Conservation (phyloP, 1,140 invertebrate genomes). For the Parapsyche elsis region DNA sequence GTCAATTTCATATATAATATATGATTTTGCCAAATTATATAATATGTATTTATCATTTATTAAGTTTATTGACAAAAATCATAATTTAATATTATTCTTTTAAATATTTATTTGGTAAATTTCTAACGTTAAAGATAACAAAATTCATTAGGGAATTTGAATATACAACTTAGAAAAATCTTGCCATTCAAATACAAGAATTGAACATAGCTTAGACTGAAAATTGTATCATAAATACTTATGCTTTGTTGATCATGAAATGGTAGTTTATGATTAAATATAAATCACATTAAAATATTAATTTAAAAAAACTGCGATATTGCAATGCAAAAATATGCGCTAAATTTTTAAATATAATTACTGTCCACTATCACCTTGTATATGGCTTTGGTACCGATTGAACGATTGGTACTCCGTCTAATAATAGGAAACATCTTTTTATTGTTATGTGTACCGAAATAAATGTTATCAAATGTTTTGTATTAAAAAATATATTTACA, state of each 20-base stretch:
- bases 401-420: conserved; percentile 38
- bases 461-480: conserved; percentile 49
- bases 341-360: conserved; percentile 40
- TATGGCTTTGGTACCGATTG: conserved; percentile 44
- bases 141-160: conserved; percentile 53
- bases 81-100: conserved; percentile 44
- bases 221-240: conserved; percentile 56
- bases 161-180: conserved; percentile 54
- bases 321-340: conserved; percentile 40
- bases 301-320: conserved; percentile 51
- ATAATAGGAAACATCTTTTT: conserved; percentile 49
- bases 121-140: conserved; percentile 48
- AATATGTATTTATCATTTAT: conserved; percentile 47
- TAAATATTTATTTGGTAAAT: conserved; percentile 49
- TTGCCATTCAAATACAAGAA: conserved; percentile 55
- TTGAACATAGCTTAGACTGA: conserved; percentile 56
- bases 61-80: conserved; percentile 51
- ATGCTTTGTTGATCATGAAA: conserved; percentile 57
- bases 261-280: conserved; percentile 56
- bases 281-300: conserved; percentile 50
- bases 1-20: conserved; percentile 55
- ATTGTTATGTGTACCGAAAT: conserved; percentile 50
- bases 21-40: conserved; percentile 56
- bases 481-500: conserved; percentile 49
- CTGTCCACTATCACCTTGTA: conserved; percentile 48